Conservation (phyloP, 2,797 vertebrate genomes). For the Erethizon dorsatum region DNA sequence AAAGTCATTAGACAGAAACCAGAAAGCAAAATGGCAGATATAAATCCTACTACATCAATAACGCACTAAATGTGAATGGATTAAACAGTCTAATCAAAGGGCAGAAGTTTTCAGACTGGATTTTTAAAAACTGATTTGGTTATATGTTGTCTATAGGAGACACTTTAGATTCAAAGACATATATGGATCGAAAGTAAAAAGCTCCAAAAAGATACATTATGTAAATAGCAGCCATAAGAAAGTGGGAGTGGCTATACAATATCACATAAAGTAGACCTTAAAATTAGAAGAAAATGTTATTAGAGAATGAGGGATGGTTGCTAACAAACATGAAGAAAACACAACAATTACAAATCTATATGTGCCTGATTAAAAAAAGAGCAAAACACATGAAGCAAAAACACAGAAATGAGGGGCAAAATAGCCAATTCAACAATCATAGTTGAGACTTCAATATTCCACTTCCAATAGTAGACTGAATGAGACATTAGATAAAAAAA, state of each 20-base stretch:
- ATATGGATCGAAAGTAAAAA: background rate
- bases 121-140: background rate
- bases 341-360: background rate
- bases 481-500: background rate
- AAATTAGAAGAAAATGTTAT: background rate
- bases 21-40: constrained; percentile 7
- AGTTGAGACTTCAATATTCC: background rate
- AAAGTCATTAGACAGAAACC: background rate
- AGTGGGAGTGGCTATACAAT: background rate
- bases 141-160: background rate
- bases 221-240: background rate
- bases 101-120: background rate
- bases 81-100: constrained; percentile 28
- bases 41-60: background rate
- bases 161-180: constrained; percentile 41
- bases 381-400: constrained; percentile 23
- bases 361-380: background rate
- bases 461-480: background rate
- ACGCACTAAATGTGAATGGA: constrained; percentile 50
- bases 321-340: background rate
- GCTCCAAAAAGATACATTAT: background rate
- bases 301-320: background rate
- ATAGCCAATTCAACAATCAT: background rate
- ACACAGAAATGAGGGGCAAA: constrained; percentile 40
- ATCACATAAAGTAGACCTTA: constrained; percentile 36